Conservation (phyloP, 2,888 invertebrate genomes). For the Andrena bucephala region DNA sequence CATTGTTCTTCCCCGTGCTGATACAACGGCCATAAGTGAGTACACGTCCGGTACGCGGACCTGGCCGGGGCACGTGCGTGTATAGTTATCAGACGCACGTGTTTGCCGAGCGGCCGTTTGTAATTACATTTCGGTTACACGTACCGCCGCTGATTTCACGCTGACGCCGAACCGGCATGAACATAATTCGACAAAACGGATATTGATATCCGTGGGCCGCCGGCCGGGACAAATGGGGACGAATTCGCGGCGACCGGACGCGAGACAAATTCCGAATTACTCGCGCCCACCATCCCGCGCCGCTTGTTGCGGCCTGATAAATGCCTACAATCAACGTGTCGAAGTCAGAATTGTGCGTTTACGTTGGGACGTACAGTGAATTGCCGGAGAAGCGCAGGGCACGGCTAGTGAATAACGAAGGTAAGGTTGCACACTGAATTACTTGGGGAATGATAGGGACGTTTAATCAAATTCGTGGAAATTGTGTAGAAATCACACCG, state of each 20-base stretch:
- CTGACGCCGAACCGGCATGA: conserved; percentile 52
- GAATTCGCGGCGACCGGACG: conserved; percentile 26
- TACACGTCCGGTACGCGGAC: conserved; percentile 17
- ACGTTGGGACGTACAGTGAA: too few species aligned
- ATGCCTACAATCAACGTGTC: conserved; percentile 3
- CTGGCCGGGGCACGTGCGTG: conserved; percentile 47
- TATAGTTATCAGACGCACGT: conserved; percentile 69
- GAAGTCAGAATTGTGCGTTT: too few species aligned
- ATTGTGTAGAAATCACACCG: too few species aligned
- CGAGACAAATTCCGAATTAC: conserved; percentile 47
- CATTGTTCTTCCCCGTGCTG: conserved; percentile 44
- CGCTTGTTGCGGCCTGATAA: conserved; percentile 1
- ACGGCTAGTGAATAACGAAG: too few species aligned
- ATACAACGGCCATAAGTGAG: conserved; percentile 25
- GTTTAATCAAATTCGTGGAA: too few species aligned
- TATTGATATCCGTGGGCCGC: conserved; percentile 46
- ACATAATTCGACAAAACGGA: conserved; percentile 62
- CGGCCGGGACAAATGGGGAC: conserved; percentile 36
- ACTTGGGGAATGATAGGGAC: too few species aligned
- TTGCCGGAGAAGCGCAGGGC: too few species aligned
- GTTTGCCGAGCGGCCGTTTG: conserved; percentile 58
- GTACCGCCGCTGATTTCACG: conserved; percentile 51
- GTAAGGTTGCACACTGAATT: too few species aligned
- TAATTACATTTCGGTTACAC: conserved; percentile 72
- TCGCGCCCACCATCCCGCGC: neutral